phyloP scores from a whole-genome alignment of 2,888 invertebrate genomes.

The Tribolium freemani region DNA sequence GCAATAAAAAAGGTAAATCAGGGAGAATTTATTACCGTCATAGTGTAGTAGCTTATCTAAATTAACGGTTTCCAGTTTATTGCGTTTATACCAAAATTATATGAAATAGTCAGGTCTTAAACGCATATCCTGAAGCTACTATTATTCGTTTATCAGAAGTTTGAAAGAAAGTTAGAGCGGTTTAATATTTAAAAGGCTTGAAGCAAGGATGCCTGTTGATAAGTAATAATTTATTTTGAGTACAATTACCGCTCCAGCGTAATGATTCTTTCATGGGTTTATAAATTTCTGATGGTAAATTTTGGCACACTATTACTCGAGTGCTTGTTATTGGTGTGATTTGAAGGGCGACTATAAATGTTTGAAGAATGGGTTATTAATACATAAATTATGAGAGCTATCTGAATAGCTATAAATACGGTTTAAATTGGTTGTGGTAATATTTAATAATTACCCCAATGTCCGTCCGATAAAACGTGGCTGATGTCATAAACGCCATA shows the following conservation, averaged over 20 bases:
- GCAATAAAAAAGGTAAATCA: conserved; percentile 34
- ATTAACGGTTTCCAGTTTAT: conserved; percentile 42
- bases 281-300: conserved; percentile 7
- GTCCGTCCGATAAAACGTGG: conserved; percentile 47
- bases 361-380: conserved; percentile 3
- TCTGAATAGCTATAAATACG: conserved; percentile 20
- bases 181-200: conserved; percentile 40
- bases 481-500: conserved; percentile 49
- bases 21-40: conserved; percentile 23
- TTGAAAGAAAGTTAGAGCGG: conserved; percentile 39
- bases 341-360: not conserved
- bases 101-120: conserved; percentile 38
- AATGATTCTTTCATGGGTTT: conserved; percentile 20
- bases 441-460: conserved; percentile 49
- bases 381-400: conserved; percentile 9
- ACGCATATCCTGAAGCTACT: conserved; percentile 34
- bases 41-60: conserved; percentile 42
- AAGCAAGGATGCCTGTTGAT: conserved; percentile 40
- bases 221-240: conserved; percentile 41
- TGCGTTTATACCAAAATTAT: conserved; percentile 41
- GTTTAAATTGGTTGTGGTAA: conserved; percentile 26
- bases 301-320: conserved; percentile 10
- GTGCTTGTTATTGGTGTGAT: not conserved
- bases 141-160: conserved; percentile 42
- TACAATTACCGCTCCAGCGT: conserved; percentile 28